Evolutionary conservation across 2,888 invertebrate species (phyloP).

Genomic region (Lydus trimaculatus): DNA sequence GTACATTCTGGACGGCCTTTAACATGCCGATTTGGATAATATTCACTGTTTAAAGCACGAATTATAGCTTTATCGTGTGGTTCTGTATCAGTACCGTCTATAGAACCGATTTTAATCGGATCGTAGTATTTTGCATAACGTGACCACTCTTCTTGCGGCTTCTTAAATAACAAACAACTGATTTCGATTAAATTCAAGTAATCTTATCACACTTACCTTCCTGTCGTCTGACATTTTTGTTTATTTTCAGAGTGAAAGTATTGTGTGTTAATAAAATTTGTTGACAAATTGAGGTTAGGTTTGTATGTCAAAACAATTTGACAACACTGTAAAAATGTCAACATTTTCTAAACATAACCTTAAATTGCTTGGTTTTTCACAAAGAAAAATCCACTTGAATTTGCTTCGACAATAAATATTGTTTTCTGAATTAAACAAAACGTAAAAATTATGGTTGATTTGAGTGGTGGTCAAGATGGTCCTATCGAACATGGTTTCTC

Average conservation of each 20-base stretch:
- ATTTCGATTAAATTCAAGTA: not conserved
- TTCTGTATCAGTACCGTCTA: conserved; percentile 83
- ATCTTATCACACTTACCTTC: not conserved
- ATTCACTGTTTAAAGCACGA: conserved; percentile 73
- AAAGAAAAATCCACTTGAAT: too few relatives aligned
- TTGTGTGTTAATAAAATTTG: too few relatives aligned
- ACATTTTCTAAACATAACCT: too few relatives aligned
- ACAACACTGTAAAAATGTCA: too few relatives aligned
- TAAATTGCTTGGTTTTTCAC: too few relatives aligned
- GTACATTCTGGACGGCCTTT: conserved; percentile 75
- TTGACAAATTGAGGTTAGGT: too few relatives aligned
- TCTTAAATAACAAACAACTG: not conserved
- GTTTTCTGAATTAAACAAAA: too few relatives aligned
- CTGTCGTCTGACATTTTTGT: not conserved
- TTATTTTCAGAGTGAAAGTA: conserved; percentile 32
- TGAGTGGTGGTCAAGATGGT: conserved; percentile 79
- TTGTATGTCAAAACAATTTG: too few relatives aligned
- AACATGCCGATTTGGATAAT: conserved; percentile 70
- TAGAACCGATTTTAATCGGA: conserved; percentile 84
- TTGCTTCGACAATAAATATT: too few relatives aligned
- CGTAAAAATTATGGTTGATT: conserved; percentile 74
- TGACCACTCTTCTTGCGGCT: conserved; percentile 59
- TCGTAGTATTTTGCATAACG: conserved; percentile 72
- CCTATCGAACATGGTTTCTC: conserved; percentile 88
- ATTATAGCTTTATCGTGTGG: conserved; percentile 83